phyloP scores from a whole-genome alignment of 2,797 vertebrate genomes.

The Mus minutoides region DNA sequence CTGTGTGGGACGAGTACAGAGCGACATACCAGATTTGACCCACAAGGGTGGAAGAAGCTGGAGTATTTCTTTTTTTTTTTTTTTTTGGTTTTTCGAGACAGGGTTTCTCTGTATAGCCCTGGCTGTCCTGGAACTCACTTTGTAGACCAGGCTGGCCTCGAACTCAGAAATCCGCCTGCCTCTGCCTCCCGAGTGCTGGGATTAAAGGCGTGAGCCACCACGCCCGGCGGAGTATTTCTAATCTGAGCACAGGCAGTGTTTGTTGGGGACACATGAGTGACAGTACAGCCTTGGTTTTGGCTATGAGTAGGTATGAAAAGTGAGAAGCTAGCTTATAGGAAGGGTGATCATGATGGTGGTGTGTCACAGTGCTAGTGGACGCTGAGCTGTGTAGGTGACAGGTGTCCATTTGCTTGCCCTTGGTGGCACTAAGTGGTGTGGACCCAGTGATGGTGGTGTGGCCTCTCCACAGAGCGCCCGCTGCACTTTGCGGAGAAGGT shows the following conservation, averaged over 20 bases:
- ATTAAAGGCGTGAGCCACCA: too few species aligned
- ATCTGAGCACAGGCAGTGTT: background rate
- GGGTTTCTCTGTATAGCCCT: too few species aligned
- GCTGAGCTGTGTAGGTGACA: background rate
- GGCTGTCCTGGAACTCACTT: too few species aligned
- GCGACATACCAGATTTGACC: background rate
- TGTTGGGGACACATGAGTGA: background rate
- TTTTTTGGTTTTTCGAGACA: too few species aligned
- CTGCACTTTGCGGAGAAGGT: slow-evolving; percentile 95
- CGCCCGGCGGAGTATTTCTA: background rate
- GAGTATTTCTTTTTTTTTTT: too few species aligned
- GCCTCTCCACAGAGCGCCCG: slow-evolving; percentile 90
- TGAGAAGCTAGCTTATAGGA: background rate
- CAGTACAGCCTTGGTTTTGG: background rate
- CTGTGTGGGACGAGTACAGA: background rate
- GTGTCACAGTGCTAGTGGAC: background rate
- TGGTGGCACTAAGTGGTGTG: background rate
- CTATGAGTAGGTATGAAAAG: background rate
- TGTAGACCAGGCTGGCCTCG: too few species aligned
- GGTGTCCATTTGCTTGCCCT: background rate
- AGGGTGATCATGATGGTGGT: background rate
- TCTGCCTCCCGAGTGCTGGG: too few species aligned
- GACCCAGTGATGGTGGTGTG: background rate
- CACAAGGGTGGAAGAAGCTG: background rate
- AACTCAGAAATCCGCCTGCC: too few species aligned